These are phyloP conservation scores for Thumatha senex DNA, from an alignment of 2,888 invertebrate genomes.

Conservation along the genomic window DNA sequence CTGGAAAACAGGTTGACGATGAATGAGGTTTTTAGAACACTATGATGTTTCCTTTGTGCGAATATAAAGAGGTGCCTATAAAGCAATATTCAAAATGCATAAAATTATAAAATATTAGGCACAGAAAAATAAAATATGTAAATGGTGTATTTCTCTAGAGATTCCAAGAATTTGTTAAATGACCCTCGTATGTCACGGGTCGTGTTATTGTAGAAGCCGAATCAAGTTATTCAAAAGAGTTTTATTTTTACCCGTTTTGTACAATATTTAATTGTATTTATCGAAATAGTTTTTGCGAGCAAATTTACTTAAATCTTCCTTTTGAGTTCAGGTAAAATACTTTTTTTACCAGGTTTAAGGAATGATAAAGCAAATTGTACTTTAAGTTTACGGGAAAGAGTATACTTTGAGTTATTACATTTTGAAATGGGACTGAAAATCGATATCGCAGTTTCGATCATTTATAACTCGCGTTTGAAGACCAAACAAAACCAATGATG, in stretches of 20 bases:
- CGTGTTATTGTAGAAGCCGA: too few species aligned
- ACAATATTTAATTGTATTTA: slow-evolving; percentile 39
- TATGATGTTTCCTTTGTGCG: too few species aligned
- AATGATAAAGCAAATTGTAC: slow-evolving; percentile 2
- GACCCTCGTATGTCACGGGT: too few species aligned
- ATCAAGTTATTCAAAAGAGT: not conserved
- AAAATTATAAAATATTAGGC: too few species aligned
- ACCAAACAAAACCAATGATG: slow-evolving; percentile 67
- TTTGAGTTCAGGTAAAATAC: slow-evolving; percentile 66
- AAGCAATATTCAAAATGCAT: too few species aligned
- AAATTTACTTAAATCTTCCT: slow-evolving; percentile 46
- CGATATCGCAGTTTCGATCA: slow-evolving; percentile 78
- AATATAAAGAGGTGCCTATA: too few species aligned
- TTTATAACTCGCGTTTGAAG: slow-evolving; percentile 78
- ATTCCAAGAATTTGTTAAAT: too few species aligned
- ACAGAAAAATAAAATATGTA: too few species aligned
- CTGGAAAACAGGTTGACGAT: too few species aligned
- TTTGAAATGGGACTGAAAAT: slow-evolving; percentile 54
- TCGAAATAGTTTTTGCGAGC: slow-evolving; percentile 46
- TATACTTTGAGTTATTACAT: slow-evolving; percentile 33
- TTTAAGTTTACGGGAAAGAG: slow-evolving; percentile 18
- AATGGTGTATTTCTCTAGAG: too few species aligned
- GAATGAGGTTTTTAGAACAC: too few species aligned
- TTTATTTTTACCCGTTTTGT: slow-evolving; percentile 21
- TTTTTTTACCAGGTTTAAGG: slow-evolving; percentile 31